Percentiles rank a stretch among this genome's conserved stretches.
phyloP scores from a whole-genome alignment of 2,888 invertebrate species.

The Esperia sulphurella region DNA sequence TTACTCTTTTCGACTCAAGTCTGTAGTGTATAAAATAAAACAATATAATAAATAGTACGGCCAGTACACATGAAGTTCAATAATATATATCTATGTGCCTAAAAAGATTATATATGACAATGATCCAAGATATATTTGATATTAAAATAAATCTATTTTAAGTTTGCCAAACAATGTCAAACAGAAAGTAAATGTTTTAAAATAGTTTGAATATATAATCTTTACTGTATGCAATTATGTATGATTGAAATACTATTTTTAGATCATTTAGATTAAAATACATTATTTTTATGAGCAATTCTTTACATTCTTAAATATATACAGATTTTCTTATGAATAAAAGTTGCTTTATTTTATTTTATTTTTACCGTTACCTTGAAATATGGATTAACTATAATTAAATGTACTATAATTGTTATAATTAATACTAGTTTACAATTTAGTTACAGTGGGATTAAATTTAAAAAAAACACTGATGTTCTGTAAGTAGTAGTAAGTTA shows the following conservation, averaged over 20 bases:
- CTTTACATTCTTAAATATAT: conserved; percentile 36
- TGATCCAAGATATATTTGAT: background rate
- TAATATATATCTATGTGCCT: background rate
- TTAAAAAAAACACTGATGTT: too few species aligned
- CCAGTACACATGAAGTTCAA: background rate
- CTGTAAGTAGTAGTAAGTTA: too few species aligned
- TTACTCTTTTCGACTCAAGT: background rate
- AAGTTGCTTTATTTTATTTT: too few species aligned
- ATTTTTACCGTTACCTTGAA: too few species aligned
- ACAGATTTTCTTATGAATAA: conserved; percentile 18
- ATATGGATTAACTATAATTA: too few species aligned
- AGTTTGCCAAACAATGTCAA: background rate
- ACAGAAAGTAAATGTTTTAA: background rate
- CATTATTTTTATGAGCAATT: conserved; percentile 41
- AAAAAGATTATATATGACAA: background rate
- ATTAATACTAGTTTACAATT: too few species aligned
- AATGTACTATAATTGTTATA: too few species aligned
- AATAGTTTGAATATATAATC: conserved; percentile 11
- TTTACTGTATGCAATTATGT: conserved; percentile 33
- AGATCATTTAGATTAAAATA: conserved; percentile 43
- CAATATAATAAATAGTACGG: background rate
- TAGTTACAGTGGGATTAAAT: too few species aligned
- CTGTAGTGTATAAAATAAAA: background rate
- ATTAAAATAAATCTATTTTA: background rate
- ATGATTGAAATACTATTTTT: conserved; percentile 49